Evolutionary conservation across 2,888 invertebrate species (phyloP), one percentile per base, ranked within the genome.

Genomic region (Stenichneumon culpator): DNA sequence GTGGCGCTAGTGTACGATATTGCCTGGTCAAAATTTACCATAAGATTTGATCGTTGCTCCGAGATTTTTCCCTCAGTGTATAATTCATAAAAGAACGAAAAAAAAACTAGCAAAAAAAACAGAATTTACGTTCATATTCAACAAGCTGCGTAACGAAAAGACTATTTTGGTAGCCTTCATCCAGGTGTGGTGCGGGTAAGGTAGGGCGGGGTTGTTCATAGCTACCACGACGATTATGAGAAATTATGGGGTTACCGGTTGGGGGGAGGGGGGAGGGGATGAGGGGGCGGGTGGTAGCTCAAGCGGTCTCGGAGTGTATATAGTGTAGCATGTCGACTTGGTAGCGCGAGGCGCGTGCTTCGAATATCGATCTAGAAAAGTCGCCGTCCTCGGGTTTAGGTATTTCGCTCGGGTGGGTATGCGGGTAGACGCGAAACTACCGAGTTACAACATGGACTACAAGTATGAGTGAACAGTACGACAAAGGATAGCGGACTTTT

Each of bases 301-400:
- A 57, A 73, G 63, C 57, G 52, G 69, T 67, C 65, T 84, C 22
- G 57, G 60, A n/a, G 5, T 52, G 81, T 47, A 16, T 47, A 47
- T 47, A 39, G 78, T 86, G 86, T 86, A 79, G 87, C 87, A 86
- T 87, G 88, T 87, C 87, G 82, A 78, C 70, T 78, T 80, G 74
- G 86, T 74, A 86, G 87, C 82, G 74, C 54, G 74, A 47, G 74
- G 60, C 73, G 89, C 90, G 90, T 90, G 90, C 90, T 88, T 89
- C 89, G 90, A 89, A 88, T 90, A 90, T 90, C 90, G 90, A 90
- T 90, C 89, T 50, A 60, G 68, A 74, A 70, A 69, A 81, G 80
- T 81, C 74, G 75, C 39, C 81, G 36, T 67, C 67, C 32, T 14
- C 4, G 69, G 50, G 67, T 81, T 75, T 63, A 74, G 74, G 75